Percentiles rank a stretch among this genome's conserved stretches.
Evolutionary conservation across 2,888 invertebrate species (phyloP).

Genomic region (Chrysotoxum bicinctum): DNA sequence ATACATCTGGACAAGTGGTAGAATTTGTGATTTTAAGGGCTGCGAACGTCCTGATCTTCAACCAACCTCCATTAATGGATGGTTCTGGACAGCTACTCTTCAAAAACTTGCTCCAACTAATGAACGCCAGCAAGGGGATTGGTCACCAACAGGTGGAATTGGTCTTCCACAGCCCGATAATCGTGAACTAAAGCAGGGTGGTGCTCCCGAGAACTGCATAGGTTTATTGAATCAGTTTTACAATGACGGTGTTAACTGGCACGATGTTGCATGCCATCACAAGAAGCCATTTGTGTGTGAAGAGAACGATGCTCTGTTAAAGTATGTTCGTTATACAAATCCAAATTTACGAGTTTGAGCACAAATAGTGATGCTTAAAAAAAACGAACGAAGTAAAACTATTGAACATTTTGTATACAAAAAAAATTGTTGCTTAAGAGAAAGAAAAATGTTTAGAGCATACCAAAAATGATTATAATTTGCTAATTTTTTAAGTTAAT

Average conservation of each 20-base stretch:
- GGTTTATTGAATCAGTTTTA: conserved; percentile 94
- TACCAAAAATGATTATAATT: conserved; percentile 69
- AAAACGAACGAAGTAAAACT: conserved; percentile 33
- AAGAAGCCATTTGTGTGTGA: conserved; percentile 94
- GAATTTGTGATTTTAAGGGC: conserved; percentile 94
- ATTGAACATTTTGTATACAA: conserved; percentile 1
- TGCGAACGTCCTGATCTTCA: conserved; percentile 93
- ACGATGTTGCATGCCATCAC: conserved; percentile 95
- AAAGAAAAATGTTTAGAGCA: conserved; percentile 47
- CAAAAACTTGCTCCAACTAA: conserved; percentile 92
- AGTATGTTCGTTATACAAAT: conserved; percentile 92
- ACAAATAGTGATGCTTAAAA: background rate
- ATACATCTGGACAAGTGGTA: conserved; percentile 96
- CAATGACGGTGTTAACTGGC: conserved; percentile 95
- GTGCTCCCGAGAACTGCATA: conserved; percentile 92
- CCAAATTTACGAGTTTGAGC: conserved; percentile 88
- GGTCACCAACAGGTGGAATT: conserved; percentile 93
- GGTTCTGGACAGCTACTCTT: conserved; percentile 95
- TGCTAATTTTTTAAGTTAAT: conserved; percentile 51
- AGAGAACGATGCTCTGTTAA: conserved; percentile 92
- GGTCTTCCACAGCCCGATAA: conserved; percentile 94
- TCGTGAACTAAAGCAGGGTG: conserved; percentile 90
- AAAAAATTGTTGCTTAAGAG: background rate
- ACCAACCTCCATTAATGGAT: conserved; percentile 91
- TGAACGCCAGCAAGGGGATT: conserved; percentile 92